Conservation (phyloP, 2,888 invertebrate species). For the Athripsodes cinereus region DNA sequence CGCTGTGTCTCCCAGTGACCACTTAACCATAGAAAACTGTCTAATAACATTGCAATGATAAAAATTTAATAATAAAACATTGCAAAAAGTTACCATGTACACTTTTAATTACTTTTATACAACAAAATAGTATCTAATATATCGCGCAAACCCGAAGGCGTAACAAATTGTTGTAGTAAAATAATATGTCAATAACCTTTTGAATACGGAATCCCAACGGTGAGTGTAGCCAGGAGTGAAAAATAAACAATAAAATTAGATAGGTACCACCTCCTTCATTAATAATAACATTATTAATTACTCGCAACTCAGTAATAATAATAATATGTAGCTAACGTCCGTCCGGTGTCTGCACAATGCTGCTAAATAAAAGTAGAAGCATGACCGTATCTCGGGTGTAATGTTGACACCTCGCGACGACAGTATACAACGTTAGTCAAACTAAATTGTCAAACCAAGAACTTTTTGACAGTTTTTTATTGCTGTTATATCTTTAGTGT, state of each 20-base stretch:
- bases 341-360: slow-evolving; percentile 7
- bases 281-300: slow-evolving; percentile 10
- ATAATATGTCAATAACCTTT: slow-evolving; percentile 9
- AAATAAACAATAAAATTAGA: slow-evolving; percentile 14
- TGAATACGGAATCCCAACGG: not conserved
- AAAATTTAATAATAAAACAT: not conserved
- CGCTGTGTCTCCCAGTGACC: not conserved
- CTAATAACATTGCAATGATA: not conserved
- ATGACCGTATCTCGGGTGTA: no score
- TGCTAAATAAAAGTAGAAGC: no score
- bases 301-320: no score
- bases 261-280: slow-evolving; percentile 1
- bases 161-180: not conserved
- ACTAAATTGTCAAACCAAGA: no score
- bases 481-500: no score
- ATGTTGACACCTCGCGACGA: no score
- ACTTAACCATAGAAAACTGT: not conserved
- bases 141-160: not conserved
- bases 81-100: not conserved
- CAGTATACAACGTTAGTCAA: no score
- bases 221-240: slow-evolving; percentile 5
- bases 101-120: not conserved
- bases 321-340: no score
- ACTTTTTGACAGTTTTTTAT: no score
- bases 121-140: not conserved